Conservation (phyloP, 2,797 vertebrate genomes). For the Semaprochilodus insignis region DNA sequence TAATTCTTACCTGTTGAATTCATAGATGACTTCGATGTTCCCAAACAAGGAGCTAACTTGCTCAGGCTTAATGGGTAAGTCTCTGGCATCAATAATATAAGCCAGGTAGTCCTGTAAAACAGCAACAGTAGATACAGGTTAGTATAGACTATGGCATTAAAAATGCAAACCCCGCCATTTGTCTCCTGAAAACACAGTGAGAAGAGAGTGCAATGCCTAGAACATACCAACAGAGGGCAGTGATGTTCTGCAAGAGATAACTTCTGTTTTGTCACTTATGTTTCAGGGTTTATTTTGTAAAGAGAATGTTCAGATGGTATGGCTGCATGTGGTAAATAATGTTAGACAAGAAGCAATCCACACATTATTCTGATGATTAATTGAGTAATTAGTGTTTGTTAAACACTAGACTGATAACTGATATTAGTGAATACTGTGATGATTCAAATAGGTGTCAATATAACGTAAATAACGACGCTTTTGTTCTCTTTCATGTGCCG, state of each 20-base stretch:
- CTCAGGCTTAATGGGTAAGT: slow-evolving; percentile 88
- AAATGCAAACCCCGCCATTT: not conserved
- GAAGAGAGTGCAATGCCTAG: not conserved
- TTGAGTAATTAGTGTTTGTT: too few relatives aligned
- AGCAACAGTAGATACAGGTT: slow-evolving; percentile 29
- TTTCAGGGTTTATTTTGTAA: too few relatives aligned
- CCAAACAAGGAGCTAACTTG: slow-evolving; percentile 95
- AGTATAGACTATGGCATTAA: not conserved
- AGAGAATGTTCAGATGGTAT: too few relatives aligned
- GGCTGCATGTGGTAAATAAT: too few relatives aligned
- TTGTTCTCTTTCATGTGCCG: too few relatives aligned
- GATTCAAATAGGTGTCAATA: too few relatives aligned
- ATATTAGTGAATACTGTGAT: too few relatives aligned
- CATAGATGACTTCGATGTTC: slow-evolving; percentile 97
- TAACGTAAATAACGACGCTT: too few relatives aligned
- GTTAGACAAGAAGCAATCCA: too few relatives aligned
- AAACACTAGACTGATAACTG: too few relatives aligned
- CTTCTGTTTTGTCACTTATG: too few relatives aligned
- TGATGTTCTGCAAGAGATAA: not conserved
- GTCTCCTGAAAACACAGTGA: not conserved
- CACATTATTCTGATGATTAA: too few relatives aligned
- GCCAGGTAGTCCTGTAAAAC: slow-evolving; percentile 90
- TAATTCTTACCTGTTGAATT: slow-evolving; percentile 90
- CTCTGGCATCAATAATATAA: slow-evolving; percentile 88
- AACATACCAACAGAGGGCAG: slow-evolving; percentile 39